These are phyloP conservation scores for Corythaeola cristata DNA, from an alignment of 2,113 vertebrate species.

Conservation along the genomic window DNA sequence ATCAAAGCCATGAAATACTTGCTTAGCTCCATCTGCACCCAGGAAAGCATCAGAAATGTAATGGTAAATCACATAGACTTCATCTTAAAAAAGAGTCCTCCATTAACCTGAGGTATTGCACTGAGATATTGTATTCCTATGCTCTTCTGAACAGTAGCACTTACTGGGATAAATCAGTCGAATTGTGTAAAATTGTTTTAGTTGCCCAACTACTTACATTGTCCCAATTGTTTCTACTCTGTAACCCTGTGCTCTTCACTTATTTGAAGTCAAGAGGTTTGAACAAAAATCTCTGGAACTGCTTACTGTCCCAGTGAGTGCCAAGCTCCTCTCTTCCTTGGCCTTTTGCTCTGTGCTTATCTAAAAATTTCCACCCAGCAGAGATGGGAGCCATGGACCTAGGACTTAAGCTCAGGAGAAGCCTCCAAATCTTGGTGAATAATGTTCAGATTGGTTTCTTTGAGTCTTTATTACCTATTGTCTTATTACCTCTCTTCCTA, in stretches of 20 bases:
- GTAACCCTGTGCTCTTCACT: background rate
- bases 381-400: too few species aligned
- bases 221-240: background rate
- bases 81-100: background rate
- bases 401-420: too few species aligned
- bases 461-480: background rate
- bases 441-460: background rate
- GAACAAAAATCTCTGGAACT: too few species aligned
- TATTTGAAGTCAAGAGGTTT: background rate
- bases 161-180: background rate
- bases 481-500: background rate
- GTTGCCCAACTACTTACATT: background rate
- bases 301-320: too few species aligned
- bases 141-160: background rate
- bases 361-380: too few species aligned
- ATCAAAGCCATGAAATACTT: background rate
- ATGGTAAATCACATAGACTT: background rate
- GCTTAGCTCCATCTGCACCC: background rate
- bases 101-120: background rate
- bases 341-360: too few species aligned
- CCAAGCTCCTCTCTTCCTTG: too few species aligned
- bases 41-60: accelerated
- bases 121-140: background rate
- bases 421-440: too few species aligned
- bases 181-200: background rate